Percentiles rank a stretch among this genome's conserved stretches.
Evolutionary conservation across 2,888 invertebrate species (phyloP).

Genomic region (Trachelus stipa): DNA sequence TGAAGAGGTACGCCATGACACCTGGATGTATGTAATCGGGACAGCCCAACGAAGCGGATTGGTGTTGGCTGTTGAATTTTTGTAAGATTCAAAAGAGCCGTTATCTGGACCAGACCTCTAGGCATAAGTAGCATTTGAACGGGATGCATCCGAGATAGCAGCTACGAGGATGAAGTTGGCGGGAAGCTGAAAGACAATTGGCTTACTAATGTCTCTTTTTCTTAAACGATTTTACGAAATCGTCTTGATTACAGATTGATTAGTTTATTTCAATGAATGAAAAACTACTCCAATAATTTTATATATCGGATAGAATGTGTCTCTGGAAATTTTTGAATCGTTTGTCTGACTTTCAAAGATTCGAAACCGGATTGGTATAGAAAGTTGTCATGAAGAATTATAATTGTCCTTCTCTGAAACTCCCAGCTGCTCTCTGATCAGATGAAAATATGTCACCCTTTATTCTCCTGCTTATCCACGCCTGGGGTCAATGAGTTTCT

Average conservation of each 20-base stretch:
- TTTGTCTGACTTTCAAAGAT: background rate
- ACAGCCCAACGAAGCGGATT: background rate
- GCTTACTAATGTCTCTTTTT: background rate
- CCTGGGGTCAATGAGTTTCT: background rate
- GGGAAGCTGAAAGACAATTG: background rate
- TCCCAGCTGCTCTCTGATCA: background rate
- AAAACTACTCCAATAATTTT: background rate
- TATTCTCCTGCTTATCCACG: background rate
- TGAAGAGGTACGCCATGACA: background rate
- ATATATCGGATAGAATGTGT: background rate
- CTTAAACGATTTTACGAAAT: background rate
- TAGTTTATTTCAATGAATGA: background rate
- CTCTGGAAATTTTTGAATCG: background rate
- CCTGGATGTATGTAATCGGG: background rate
- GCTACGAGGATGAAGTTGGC: background rate
- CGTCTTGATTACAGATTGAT: background rate
- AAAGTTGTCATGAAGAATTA: background rate
- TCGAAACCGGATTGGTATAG: background rate
- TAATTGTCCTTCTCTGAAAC: background rate
- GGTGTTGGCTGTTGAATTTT: background rate
- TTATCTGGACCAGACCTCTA: background rate
- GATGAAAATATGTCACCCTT: background rate
- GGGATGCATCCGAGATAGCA: background rate
- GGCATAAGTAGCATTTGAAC: background rate
- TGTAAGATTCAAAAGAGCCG: background rate